These are phyloP conservation scores for Dendrocopos noguchii DNA, from an alignment of 2,113 vertebrate genomes.

Conservation along the genomic window DNA sequence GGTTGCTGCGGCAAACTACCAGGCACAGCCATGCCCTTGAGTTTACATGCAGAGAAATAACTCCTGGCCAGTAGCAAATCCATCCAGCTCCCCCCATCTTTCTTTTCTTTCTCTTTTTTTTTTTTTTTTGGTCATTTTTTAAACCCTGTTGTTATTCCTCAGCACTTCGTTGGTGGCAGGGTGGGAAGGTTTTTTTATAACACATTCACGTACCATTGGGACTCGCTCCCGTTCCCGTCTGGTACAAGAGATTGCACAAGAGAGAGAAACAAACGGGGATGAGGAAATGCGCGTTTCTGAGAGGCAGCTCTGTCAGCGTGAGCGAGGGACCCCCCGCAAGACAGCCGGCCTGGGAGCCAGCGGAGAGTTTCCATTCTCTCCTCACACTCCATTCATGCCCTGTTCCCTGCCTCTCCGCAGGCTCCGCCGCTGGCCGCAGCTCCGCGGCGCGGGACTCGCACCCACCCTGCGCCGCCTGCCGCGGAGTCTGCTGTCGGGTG, in stretches of 20 bases:
- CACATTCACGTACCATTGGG: slow-evolving; percentile 53
- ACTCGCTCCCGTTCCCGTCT: slow-evolving; percentile 56
- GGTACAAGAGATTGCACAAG: slow-evolving; percentile 70
- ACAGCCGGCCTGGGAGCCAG: slow-evolving; percentile 31
- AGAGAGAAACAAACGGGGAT: slow-evolving; percentile 60
- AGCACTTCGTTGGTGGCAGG: slow-evolving; percentile 66
- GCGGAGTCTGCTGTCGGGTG: neutral
- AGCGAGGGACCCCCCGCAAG: slow-evolving; percentile 56
- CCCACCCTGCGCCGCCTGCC: neutral
- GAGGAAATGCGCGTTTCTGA: slow-evolving; percentile 63
- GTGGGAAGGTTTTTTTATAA: slow-evolving; percentile 60
- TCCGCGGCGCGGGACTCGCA: neutral
- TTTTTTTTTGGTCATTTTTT: neutral
- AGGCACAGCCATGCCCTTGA: neutral
- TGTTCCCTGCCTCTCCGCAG: slow-evolving; percentile 5
- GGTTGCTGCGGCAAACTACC: neutral
- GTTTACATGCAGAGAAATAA: slow-evolving; percentile 20
- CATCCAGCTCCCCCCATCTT: slow-evolving; percentile 19
- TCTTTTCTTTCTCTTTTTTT: neutral
- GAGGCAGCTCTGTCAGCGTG: slow-evolving; percentile 56
- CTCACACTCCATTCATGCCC: slow-evolving; percentile 64
- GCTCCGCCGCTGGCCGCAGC: neutral
- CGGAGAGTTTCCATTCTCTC: slow-evolving; percentile 61
- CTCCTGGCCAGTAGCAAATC: slow-evolving; percentile 23
- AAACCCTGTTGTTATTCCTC: slow-evolving; percentile 49